These are phyloP conservation scores for Leuciscus idus DNA, from an alignment of 2,113 vertebrate genomes.

Conservation along the genomic window DNA sequence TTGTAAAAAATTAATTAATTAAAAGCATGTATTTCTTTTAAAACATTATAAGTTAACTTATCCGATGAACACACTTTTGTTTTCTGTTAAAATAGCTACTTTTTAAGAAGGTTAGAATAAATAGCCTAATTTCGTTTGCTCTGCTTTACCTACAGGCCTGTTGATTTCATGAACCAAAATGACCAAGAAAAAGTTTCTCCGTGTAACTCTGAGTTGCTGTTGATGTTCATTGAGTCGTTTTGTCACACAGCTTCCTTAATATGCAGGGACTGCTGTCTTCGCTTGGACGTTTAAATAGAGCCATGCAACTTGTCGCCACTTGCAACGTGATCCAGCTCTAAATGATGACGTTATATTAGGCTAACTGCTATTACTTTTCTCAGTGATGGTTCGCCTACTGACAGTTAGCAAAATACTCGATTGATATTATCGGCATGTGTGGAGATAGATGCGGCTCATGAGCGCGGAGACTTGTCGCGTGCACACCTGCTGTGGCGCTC, in stretches of 20 bases:
- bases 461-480: constrained; percentile 26
- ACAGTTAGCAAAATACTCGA: neutral
- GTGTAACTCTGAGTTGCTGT: neutral
- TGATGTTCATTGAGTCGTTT: neutral
- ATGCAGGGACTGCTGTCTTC: neutral
- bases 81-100: neutral
- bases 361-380: neutral
- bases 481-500: constrained; percentile 46
- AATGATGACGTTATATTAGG: neutral
- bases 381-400: neutral
- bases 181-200: neutral
- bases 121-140: neutral
- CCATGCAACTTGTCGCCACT: neutral
- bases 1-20: too few relatives aligned
- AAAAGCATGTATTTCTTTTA: neutral
- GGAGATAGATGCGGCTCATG: constrained; percentile 21
- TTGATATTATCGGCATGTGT: constrained; percentile 1
- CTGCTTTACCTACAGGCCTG: neutral
- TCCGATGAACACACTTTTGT: neutral
- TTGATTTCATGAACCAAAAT: neutral
- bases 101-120: neutral
- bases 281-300: neutral
- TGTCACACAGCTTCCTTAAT: neutral
- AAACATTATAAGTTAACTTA: neutral
- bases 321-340: neutral